Percentiles rank a stretch among this genome's conserved stretches.
These are phyloP conservation scores for Junonia oenone DNA, from an alignment of 2,888 invertebrate species.

Conservation along the genomic window DNA sequence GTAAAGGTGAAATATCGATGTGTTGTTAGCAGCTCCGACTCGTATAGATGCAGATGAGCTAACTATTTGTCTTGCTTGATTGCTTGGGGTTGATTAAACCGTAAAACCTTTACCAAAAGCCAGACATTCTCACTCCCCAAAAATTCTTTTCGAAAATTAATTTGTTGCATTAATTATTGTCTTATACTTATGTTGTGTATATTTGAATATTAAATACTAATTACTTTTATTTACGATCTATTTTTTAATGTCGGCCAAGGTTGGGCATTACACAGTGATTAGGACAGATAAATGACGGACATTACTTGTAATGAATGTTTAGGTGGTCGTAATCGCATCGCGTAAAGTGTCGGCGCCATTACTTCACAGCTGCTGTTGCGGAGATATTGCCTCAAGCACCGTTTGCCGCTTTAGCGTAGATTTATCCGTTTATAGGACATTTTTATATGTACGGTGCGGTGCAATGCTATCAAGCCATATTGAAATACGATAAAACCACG, in stretches of 20 bases:
- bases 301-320: constrained; percentile 80
- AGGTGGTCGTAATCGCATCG: constrained; percentile 78
- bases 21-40: constrained; percentile 62
- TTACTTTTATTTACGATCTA: constrained; percentile 4
- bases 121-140: constrained; percentile 39
- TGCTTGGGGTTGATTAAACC: constrained; percentile 75
- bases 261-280: constrained; percentile 63
- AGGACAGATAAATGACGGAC: constrained; percentile 77
- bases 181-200: not conserved
- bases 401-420: constrained; percentile 60
- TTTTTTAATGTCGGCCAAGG: constrained; percentile 19
- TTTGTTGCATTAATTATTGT: no score
- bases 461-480: not conserved
- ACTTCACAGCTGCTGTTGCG: constrained; percentile 74
- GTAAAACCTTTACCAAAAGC: constrained; percentile 71
- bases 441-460: constrained; percentile 29
- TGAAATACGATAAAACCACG: not conserved
- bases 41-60: constrained; percentile 79
- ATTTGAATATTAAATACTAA: constrained; percentile 2
- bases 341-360: constrained; percentile 78
- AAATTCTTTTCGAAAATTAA: no score
- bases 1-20: constrained; percentile 46
- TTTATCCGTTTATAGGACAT: constrained; percentile 57
- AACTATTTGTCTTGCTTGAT: constrained; percentile 78
- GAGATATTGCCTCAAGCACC: constrained; percentile 72